Base-by-base conservation (phyloP, 2,113 vertebrate species). In the Erythrocercus mccallii region DNA sequence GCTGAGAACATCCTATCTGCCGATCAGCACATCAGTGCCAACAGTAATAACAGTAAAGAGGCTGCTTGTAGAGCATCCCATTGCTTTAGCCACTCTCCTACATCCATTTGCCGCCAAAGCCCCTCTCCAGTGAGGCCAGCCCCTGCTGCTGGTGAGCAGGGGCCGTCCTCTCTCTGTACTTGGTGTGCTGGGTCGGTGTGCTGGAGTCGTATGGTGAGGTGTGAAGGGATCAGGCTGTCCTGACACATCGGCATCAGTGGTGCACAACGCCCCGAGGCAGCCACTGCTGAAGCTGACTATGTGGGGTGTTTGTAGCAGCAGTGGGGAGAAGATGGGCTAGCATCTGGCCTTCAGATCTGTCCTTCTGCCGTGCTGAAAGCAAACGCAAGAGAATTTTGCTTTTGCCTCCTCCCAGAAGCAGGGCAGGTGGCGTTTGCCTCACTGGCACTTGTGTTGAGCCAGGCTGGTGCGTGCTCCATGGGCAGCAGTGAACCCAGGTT, bases 191-290 rank as follows among this genome's bases (percentile, higher is more conserved):
- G 70, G 56, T 42, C 48, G 56, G 23, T 78, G 40, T 28, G 82
- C 25, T 2, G 2, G 87, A 53, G 42, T 37, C 4, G 1, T 15
- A 15, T 0, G 9, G 33, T 0, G 3, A 69, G 31, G 33, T 81
- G 42, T 40, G 85, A 48, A 28, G n/a, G 58, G 25, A 66, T 73
- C 25, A 21, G 38, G 60, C 77, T 78, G 65, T 58, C 42, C 35
- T 53, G 60, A 57, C 30, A 6, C 24, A 21, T 40, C 1, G 7
- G 15, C 65, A 21, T 72, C 83, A 8, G 21, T 24, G 30, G 28
- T 50, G 68, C 68, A 64, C 2, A 9, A 50, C 10, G 11, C 72
- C 86, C 84, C 1, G 5, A 54, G 78, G 88, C 86, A 90, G 81
- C 64, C 24, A 28, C 81, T 11, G 58, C 90, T 19, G 44, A 79